Conservation (phyloP, 2,888 invertebrate genomes). For the Noctua pronuba region DNA sequence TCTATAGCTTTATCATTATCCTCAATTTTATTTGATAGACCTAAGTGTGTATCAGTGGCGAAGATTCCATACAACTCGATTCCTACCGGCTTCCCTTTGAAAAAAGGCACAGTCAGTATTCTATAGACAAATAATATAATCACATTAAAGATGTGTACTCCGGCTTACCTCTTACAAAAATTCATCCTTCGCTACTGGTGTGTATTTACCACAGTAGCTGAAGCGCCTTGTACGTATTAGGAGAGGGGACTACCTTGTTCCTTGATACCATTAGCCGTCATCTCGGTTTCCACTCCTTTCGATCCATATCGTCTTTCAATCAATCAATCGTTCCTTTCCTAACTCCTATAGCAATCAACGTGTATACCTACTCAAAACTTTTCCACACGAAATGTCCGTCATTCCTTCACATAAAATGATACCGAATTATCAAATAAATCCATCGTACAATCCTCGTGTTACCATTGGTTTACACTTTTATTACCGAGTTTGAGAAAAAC, state of each 20-base stretch:
- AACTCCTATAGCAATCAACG: neutral
- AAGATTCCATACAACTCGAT: too few relatives aligned
- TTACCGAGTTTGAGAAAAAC: neutral
- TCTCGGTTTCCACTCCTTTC: neutral
- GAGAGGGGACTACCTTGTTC: neutral
- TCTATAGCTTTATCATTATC: neutral
- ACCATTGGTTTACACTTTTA: slow-evolving; percentile 1
- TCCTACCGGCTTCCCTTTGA: too few relatives aligned
- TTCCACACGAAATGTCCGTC: neutral
- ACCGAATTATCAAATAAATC: neutral
- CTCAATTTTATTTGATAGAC: neutral
- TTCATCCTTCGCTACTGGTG: too few relatives aligned
- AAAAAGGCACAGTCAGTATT: too few relatives aligned
- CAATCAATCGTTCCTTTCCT: neutral
- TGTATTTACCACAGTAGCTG: neutral
- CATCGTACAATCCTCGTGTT: neutral
- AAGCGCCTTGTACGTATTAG: neutral
- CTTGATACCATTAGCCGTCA: neutral
- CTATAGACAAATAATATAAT: too few relatives aligned
- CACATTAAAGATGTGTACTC: too few relatives aligned
- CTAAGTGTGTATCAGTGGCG: too few relatives aligned
- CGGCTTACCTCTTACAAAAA: too few relatives aligned
- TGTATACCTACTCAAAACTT: neutral
- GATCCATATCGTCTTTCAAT: neutral
- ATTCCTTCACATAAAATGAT: neutral